Evolutionary conservation across 2,797 vertebrate species (phyloP), one percentile per base, ranked within the genome.

Genomic region (Erethizon dorsatum): DNA sequence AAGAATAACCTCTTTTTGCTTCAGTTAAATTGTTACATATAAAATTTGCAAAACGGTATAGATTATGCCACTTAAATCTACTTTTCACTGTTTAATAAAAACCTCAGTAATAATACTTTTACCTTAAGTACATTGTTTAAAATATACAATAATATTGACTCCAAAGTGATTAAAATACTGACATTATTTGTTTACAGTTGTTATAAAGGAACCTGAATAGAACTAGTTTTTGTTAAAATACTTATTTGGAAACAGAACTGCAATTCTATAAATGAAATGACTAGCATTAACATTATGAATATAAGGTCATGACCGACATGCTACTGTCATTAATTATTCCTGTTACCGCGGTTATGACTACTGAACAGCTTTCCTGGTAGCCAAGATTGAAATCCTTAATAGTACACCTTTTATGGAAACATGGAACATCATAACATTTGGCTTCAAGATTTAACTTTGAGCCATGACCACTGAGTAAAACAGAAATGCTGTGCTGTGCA

Each of bases 291-390:
- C 15, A 78, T 87, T 4, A 0, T 97, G 96, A 98, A 97, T 94
- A 69, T 47, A 96, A 94, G 90, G 88, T 65, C 88, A 95, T 94
- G 97, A 97, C 93, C 97, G 91, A 96, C 94, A 96, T 2, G 28
- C 69, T 96, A 91, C 69, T 94, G 95, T 88, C 97, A 98, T 90
- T 98, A 97, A 98, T 96, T 91, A 90, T 69, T 97, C 91, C 94
- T 69, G 96, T 98, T 98, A 97, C 98, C 96, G 98, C 97, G 90
- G 97, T 33, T 98, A 98, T 94, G 15, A 73, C 67, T 63, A 90
- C 79, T 75, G 84, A 90, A 95, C 0, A 0, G 94, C 47, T 97
- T 89, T 92, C 92, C 83, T 94, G 47, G 83, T 97, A 98, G 98
- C 98, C 96, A 98, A 83, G 6, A 22, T 14, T 52, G 13, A 77